These are phyloP conservation scores for Gastrophysa polygoni DNA, from an alignment of 2,888 invertebrate species.

Conservation along the genomic window DNA sequence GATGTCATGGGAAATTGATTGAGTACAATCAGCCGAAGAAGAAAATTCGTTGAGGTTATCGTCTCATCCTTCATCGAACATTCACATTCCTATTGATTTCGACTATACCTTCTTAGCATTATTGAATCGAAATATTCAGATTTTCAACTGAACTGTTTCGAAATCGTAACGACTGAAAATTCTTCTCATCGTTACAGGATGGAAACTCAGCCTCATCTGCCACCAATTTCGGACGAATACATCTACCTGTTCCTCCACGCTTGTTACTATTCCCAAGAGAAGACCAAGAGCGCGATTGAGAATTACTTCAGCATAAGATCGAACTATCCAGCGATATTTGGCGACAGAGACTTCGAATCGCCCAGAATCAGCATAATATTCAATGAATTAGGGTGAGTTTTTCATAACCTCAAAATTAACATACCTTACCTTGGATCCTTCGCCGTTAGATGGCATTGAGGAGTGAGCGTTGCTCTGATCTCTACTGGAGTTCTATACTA, in stretches of 20 bases:
- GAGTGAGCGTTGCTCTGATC: too few relatives aligned
- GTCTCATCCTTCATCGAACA: too few relatives aligned
- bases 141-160: background rate
- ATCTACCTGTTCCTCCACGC: conserved; percentile 70
- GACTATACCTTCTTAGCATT: too few relatives aligned
- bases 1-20: background rate
- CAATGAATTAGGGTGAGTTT: conserved; percentile 65
- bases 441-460: too few relatives aligned
- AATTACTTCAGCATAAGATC: conserved; percentile 64
- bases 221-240: conserved; percentile 68
- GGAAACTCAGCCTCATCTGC: conserved; percentile 65
- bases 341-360: conserved; percentile 62
- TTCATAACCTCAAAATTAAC: too few relatives aligned
- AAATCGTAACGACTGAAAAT: background rate
- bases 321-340: conserved; percentile 66
- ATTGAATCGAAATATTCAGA: too few relatives aligned
- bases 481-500: too few relatives aligned
- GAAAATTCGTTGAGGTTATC: background rate
- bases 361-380: conserved; percentile 62
- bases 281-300: conserved; percentile 60
- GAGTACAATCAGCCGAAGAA: background rate
- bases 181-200: conserved; percentile 61
- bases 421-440: too few relatives aligned
- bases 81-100: too few relatives aligned
- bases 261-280: conserved; percentile 59